A percentile compares a stretch with the other conserved stretches of the same genome.
phyloP scores from a whole-genome alignment of 2,797 vertebrate species.

The Pristis pectinata region DNA sequence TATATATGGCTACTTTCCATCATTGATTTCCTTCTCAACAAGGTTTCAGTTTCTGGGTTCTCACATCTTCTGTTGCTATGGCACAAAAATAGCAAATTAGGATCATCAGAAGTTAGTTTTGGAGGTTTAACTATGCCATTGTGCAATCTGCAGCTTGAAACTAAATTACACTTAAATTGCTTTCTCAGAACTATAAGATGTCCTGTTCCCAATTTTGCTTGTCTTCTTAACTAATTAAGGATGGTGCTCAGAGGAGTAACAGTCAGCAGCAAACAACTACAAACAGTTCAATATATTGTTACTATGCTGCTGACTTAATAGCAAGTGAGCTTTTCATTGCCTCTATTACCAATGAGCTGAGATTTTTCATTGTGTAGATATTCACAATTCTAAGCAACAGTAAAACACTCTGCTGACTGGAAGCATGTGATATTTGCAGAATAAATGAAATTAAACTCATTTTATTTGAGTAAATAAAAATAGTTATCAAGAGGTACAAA shows the following conservation, averaged over 20 bases:
- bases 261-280: background rate
- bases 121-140: background rate
- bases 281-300: background rate
- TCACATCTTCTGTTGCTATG: constrained; percentile 36
- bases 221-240: background rate
- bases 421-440: background rate
- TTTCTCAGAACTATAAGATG: background rate
- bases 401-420: background rate
- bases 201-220: background rate
- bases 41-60: background rate
- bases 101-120: constrained; percentile 2
- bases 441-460: background rate
- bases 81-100: constrained; percentile 31
- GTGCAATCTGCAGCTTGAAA: background rate
- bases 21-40: background rate
- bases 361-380: background rate
- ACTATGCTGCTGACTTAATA: background rate
- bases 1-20: background rate
- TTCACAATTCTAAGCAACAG: background rate
- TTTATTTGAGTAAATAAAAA: background rate
- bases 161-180: background rate
- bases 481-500: background rate
- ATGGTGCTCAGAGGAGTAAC: background rate
- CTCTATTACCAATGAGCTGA: background rate
- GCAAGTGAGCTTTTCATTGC: background rate